These are phyloP conservation scores for Rhinichthys klamathensis DNA, from an alignment of 2,113 vertebrate genomes.

Conservation along the genomic window DNA sequence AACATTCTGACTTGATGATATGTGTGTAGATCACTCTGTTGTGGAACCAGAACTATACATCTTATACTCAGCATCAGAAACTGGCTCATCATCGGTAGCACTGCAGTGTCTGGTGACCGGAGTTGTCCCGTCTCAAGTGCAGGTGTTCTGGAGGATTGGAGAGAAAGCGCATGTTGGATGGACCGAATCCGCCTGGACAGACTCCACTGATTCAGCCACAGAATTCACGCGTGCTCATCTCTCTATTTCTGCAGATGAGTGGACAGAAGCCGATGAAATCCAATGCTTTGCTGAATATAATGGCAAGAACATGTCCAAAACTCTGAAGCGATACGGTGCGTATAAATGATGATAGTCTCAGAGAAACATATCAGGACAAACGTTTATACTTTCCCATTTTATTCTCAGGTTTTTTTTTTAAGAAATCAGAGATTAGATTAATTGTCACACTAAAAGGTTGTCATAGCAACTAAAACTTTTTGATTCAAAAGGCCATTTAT, in stretches of 20 bases:
- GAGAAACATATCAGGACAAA: not conserved
- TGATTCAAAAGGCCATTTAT: not conserved
- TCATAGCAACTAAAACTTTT: not conserved
- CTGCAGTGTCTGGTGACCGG: slow-evolving; percentile 50
- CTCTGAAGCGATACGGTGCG: slow-evolving; percentile 3
- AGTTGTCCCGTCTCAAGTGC: slow-evolving; percentile 34
- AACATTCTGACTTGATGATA: not conserved
- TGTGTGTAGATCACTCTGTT: not conserved
- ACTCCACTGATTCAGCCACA: not conserved
- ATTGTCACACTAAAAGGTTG: not conserved
- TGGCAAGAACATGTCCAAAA: slow-evolving; percentile 7
- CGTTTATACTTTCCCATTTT: not conserved
- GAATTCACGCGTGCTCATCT: slow-evolving; percentile 47
- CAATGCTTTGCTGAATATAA: slow-evolving; percentile 35
- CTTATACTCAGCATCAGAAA: not conserved
- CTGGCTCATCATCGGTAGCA: not conserved
- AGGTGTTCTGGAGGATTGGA: slow-evolving; percentile 41
- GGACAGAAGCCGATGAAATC: not conserved
- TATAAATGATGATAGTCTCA: not conserved
- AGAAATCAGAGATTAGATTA: not conserved
- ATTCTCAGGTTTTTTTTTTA: not conserved
- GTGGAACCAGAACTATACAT: slow-evolving; percentile 3
- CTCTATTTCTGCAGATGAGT: slow-evolving; percentile 21
- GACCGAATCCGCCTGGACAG: slow-evolving; percentile 50
- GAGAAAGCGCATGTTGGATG: slow-evolving; percentile 1